Evolutionary conservation across 64 coral and sea anemone species (phyloP).

Genomic region (Porites australiensis): DNA sequence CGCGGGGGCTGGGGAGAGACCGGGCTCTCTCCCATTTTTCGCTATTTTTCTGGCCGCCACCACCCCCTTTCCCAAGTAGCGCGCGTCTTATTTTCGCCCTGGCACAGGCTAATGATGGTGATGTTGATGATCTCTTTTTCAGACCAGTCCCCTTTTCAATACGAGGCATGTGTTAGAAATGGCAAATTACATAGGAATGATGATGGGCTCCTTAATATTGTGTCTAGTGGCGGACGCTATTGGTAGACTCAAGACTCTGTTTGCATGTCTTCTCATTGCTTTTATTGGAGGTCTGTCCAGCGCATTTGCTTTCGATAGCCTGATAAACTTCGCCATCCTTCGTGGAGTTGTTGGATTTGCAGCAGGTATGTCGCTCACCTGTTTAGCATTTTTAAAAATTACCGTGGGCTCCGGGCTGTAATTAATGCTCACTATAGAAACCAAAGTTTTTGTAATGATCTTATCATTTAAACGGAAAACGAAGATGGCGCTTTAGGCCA

Average conservation of each 20-base stretch:
- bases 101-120: no score
- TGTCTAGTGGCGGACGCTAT: conserved; percentile 55
- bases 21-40: no score
- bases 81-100: no score
- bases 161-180: neutral
- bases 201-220: conserved; percentile 52
- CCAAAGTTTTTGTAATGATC: no score
- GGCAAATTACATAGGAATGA: conserved; percentile 55
- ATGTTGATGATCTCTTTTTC: conserved; percentile 5
- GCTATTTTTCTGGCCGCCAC: no score
- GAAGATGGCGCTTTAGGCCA: no score
- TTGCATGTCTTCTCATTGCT: conserved; percentile 43
- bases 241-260: conserved; percentile 74
- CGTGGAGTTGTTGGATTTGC: conserved; percentile 61
- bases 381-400: no score
- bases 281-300: conserved; percentile 61
- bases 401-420: no score
- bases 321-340: conserved; percentile 36
- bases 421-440: no score
- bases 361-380: conserved; percentile 41
- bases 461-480: no score
- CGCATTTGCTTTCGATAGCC: conserved; percentile 42
- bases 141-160: conserved; percentile 31
- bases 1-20: no score
- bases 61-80: no score